Evolutionary conservation across 2,888 invertebrate species (phyloP), one percentile per base, ranked within the genome.

Genomic region (Coleophora deauratella): DNA sequence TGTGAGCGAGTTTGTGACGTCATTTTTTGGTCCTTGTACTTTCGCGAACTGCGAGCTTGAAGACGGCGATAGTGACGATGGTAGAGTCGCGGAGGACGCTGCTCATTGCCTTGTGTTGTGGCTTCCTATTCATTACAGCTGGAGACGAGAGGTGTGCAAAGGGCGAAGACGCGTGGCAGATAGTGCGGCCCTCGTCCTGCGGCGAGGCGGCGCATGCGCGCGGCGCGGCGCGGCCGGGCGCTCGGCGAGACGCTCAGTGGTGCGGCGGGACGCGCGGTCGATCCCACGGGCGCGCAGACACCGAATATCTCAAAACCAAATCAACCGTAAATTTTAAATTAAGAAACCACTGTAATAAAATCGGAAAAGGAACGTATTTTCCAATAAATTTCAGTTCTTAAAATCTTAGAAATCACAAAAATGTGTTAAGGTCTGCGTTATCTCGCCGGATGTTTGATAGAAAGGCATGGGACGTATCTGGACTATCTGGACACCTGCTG

Each of bases 251-350:
- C 71, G 71, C 71, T 82, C 81, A 85, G 84, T 85, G 80, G 74
- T 74, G 79, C 81, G 78, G 71, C 77, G 77, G 74, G 72, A 74
- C 68, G 75, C 77, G 72, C 71, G 84, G 81, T 82, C 84, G 84
- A 81, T 81, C 76, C 76, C 70, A 72, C 59, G 72, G 70, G 71
- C 63, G 72, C 74, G 71, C 71, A 64, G 53, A 56, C 57, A 10
- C 52, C 47, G 53, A 52, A 59, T 55, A 54, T 47, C 51, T 21
- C 12, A 33, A 56, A 63, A 62, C 58, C 62, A 59, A 65, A 62
- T 61, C 54, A 62, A 60, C 67, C 66, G 65, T 65, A 63, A 69
- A 61, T 55, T 57, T 46, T 52, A 55, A 48, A 52, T 15, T 50
- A 51, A n/a, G n/a, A 49, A 48, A 41, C 43, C 42, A 38, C 42